Evolutionary conservation across 2,113 vertebrate species (phyloP).

Genomic region (Steatornis caripensis): DNA sequence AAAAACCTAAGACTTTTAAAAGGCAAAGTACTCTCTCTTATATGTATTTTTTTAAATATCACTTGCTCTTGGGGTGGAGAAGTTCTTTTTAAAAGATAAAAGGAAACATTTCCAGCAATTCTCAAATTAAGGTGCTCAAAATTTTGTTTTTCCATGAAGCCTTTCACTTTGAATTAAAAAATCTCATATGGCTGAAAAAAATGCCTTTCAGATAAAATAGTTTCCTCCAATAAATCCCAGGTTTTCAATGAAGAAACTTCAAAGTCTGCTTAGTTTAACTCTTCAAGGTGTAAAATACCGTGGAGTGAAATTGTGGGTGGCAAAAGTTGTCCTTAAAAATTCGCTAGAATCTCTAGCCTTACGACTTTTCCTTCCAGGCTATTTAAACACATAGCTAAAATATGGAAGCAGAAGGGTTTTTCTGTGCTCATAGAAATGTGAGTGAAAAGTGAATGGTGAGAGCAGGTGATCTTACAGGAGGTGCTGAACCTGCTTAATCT

Average conservation of each 20-base stretch:
- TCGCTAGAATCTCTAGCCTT: not conserved
- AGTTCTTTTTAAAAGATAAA: not conserved
- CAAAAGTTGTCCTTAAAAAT: not conserved
- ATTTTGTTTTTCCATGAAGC: not conserved
- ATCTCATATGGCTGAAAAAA: not conserved
- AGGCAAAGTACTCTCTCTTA: not conserved
- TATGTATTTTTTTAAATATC: not conserved
- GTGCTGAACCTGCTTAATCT: constrained; percentile 30
- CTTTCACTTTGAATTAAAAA: not conserved
- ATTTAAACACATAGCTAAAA: not conserved
- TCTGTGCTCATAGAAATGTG: not conserved
- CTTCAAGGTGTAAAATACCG: not conserved
- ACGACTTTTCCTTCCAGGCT: not conserved
- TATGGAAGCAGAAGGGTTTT: not conserved
- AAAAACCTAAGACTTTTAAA: not conserved
- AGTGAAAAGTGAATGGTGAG: constrained; percentile 18
- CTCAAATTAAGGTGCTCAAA: not conserved
- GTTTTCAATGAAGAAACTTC: not conserved
- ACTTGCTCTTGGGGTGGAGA: not conserved
- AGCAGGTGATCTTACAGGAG: constrained; percentile 11
- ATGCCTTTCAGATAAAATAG: not conserved
- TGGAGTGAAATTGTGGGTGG: not conserved
- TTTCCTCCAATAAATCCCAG: not conserved
- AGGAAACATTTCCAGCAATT: not conserved
- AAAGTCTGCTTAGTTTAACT: not conserved